Conservation (phyloP, 2,888 invertebrate genomes). For the Galerucella nymphaeae region DNA sequence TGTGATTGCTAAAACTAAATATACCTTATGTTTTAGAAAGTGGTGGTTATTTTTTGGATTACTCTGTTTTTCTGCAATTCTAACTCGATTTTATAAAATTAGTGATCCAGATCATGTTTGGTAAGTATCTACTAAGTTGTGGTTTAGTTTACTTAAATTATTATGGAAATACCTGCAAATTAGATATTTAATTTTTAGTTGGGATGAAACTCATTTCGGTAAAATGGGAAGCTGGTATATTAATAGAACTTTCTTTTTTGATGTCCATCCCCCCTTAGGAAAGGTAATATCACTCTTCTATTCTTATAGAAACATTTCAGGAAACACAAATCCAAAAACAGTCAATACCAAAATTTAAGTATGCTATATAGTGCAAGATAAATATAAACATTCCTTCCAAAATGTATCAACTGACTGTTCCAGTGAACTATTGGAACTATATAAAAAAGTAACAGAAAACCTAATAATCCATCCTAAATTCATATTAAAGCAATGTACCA, state of each 20-base stretch:
- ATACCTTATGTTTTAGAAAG: conserved; percentile 51
- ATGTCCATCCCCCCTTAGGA: conserved; percentile 97
- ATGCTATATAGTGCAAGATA: no score
- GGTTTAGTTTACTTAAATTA: no score
- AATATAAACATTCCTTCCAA: no score
- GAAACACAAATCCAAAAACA: background rate
- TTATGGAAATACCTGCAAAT: background rate
- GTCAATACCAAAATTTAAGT: no score
- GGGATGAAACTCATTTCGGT: conserved; percentile 99
- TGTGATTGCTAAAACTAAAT: background rate
- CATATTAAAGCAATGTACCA: no score
- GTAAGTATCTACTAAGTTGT: conserved; percentile 67
- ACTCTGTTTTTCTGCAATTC: conserved; percentile 74
- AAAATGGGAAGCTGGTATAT: conserved; percentile 99
- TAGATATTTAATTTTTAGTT: conserved; percentile 68
- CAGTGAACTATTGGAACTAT: no score
- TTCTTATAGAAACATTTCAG: background rate
- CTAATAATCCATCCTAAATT: no score
- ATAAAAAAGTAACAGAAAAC: no score
- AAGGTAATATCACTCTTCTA: conserved; percentile 73
- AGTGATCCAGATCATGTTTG: conserved; percentile 94
- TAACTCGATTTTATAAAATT: conserved; percentile 89
- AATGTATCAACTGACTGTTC: no score
- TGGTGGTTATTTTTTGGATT: conserved; percentile 78
- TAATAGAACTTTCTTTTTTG: conserved; percentile 96